Percentiles rank a stretch among this genome's conserved stretches.
Conservation (phyloP, 2,888 invertebrate genomes). For the Torymus aiolomorphi region DNA sequence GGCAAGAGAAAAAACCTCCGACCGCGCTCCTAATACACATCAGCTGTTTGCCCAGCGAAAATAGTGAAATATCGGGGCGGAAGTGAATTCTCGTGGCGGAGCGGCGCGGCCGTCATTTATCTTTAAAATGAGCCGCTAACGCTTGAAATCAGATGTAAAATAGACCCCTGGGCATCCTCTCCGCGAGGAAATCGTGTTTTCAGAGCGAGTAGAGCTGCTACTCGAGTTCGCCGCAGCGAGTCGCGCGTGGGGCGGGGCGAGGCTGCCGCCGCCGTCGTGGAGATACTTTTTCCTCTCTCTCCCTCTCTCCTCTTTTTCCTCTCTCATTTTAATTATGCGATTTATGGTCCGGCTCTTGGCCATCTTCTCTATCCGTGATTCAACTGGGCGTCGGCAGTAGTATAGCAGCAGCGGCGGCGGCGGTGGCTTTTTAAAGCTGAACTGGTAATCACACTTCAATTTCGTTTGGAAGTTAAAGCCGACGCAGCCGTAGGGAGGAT, state of each 20-base stretch:
- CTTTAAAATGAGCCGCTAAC: conserved; percentile 37
- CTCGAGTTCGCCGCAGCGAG: too few species aligned
- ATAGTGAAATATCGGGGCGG: not conserved
- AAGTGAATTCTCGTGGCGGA: conserved; percentile 1
- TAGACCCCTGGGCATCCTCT: conserved; percentile 20
- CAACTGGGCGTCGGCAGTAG: conserved; percentile 6
- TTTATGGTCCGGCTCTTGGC: conserved; percentile 35
- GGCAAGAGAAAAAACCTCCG: too few species aligned
- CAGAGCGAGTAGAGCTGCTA: not conserved
- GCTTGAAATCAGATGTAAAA: conserved; percentile 38
- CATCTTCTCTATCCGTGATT: conserved; percentile 36
- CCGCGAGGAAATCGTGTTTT: conserved; percentile 25
- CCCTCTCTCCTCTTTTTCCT: not conserved
- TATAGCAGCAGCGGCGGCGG: not conserved
- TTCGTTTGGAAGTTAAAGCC: conserved; percentile 37
- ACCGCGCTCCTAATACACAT: too few species aligned
- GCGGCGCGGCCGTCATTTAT: conserved; percentile 16
- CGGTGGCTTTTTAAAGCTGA: conserved; percentile 27
- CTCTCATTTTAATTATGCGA: conserved; percentile 42
- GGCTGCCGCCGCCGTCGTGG: not conserved
- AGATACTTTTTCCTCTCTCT: conserved; percentile 8
- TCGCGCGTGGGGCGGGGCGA: not conserved
- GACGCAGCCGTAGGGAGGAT: conserved; percentile 17
- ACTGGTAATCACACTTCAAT: conserved; percentile 45
- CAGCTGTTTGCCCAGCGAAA: not conserved